Conservation (phyloP, 2,113 vertebrate species). For the Cynoglossus semilaevis region DNA sequence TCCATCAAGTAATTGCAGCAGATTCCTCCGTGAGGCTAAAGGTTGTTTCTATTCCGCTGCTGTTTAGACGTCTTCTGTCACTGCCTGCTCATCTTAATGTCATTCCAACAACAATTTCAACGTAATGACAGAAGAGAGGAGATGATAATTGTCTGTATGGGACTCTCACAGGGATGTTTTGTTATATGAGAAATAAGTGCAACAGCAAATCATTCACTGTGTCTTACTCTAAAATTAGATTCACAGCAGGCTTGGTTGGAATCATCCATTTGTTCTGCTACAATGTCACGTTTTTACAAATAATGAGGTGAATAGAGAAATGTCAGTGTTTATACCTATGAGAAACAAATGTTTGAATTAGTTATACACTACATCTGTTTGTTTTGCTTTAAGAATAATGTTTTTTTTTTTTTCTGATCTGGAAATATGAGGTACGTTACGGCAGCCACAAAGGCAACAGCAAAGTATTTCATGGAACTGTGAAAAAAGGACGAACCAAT, state of each 20-base stretch:
- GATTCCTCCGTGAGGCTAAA: not conserved
- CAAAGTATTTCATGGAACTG: too few species aligned
- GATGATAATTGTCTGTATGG: not conserved
- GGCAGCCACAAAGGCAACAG: too few species aligned
- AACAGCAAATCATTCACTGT: not conserved
- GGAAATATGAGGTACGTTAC: too few species aligned
- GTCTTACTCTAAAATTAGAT: not conserved
- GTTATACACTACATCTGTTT: too few species aligned
- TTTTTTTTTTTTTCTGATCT: too few species aligned
- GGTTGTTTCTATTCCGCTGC: conserved; percentile 1
- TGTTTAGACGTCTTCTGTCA: not conserved
- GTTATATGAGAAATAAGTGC: not conserved
- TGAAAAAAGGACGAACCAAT: too few species aligned
- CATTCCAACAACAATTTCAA: not conserved
- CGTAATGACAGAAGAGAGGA: not conserved
- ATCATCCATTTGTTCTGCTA: not conserved
- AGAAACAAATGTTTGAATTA: too few species aligned
- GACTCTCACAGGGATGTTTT: not conserved
- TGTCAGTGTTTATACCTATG: too few species aligned
- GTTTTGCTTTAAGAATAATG: too few species aligned
- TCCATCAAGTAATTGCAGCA: not conserved
- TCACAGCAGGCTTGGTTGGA: not conserved
- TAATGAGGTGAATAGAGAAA: not conserved
- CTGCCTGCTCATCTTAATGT: conserved; percentile 1
- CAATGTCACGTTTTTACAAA: not conserved